Evolutionary conservation across 92 coral and sea anemone species (phyloP), one percentile per base, ranked within the genome.

Genomic region (Heteractis magnifica): DNA sequence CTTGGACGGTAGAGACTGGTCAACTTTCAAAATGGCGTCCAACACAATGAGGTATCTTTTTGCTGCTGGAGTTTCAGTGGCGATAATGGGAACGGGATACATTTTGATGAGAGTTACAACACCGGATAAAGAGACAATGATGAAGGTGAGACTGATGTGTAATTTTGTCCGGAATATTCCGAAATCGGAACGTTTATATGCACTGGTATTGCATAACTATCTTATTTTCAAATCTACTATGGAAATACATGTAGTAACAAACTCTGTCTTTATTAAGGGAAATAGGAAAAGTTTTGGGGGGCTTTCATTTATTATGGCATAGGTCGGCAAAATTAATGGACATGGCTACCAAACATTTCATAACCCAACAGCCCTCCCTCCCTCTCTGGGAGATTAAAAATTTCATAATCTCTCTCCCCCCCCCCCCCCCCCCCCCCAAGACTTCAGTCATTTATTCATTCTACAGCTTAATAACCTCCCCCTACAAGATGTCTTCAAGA

Each of bases 111-210:
- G 74, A 80, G 80, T 58, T 20, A 86, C 89, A 16, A 70, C 85
- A 58, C 89, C 85, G 56, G 85, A 86, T 75, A 86, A 80, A 75
- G 89, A 86, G 48, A 56, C 83, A 7, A 86, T 86, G 89, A 15
- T 86, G 52, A 86, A 86, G 89, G 89, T 86, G 52, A 71, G 72
- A 52, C 44, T 62, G 16, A 7, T 5, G 75, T 82, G 53, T 48
- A 10, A 23, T 60, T 23, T 48, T 81, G 16, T 49, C 9, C 12
- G 49, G 23, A 48, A 16, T 81, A 51, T 49, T 50, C 11, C 11
- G 10, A 15, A 19, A 23, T 52, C 6, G 19, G 18, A 4, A 13
- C 7, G n/a, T 11, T 10, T 56, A 72, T 55, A 8, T 5, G 10
- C 51, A 12, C 56, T 12, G 13, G 56, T 13, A 52, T 77, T 77